Evolutionary conservation across 2,888 invertebrate genomes (phyloP), one percentile per base, ranked within the genome.

Genomic region (Azorinus chamasolen): DNA sequence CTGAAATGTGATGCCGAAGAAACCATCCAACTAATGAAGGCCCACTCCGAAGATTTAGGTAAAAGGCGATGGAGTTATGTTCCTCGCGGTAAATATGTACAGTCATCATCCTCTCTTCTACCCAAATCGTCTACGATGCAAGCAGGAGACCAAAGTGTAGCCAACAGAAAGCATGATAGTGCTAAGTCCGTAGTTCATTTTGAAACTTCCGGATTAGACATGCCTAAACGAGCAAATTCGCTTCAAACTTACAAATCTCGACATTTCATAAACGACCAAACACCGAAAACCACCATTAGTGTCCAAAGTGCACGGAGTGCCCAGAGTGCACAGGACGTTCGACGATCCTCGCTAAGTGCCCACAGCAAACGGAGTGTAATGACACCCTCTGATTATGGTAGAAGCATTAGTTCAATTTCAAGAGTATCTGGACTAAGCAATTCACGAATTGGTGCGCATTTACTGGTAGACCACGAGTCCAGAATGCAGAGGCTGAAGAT

Each of bases 1-100:
- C 51, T 86, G 8, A 84, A 78, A 57, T 75, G 77, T 43, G 57
- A 65, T 4, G 70, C 55, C 37, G 76, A 76, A 37, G 74, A 69
- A 43, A 59, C 64, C 12, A 45, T 63, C 12, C 65, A 59, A 32
- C 25, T 64, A 8, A 41, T 61, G 27, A 63, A 27, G 51, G 43
- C 46, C 25, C 59, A n/a, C 48, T 57, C 63, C 14, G 75, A 65
- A 16, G 65, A 55, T 20, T 39, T 66, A 14, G 50, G 45, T 32
- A 75, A 80, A 27, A 37, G 59, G 25, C 65, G 78, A 55, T 86
- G 86, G 86, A 75, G 70, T 24, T 79, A 76, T 48, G 73, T 79
- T 16, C 79, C 86, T 2, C 65, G 68, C 0, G 84, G 73, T 4
- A 76, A 73, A 63, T 77, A 78, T 20, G 66, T 82, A 0, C 65